phyloP scores from a whole-genome alignment of 2,113 vertebrate species.

The Labeo rohita region DNA sequence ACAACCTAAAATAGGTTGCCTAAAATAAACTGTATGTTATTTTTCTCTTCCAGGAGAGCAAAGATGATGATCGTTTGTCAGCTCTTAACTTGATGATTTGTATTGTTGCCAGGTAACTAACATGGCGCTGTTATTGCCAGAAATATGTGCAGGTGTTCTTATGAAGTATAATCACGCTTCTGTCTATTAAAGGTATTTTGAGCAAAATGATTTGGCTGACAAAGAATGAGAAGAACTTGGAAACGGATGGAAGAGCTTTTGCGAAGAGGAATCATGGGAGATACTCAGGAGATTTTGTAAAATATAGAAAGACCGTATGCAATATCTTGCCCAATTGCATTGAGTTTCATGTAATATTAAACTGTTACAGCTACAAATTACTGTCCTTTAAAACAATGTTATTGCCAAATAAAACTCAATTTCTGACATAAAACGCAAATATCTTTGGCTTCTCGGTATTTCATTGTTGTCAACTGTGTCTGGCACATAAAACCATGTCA shows the following conservation, averaged over 20 bases:
- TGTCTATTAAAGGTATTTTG: conserved; percentile 86
- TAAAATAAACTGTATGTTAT: conserved; percentile 9
- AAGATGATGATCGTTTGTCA: conserved; percentile 87
- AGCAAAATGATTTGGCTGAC: conserved; percentile 93
- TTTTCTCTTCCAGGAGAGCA: conserved; percentile 78
- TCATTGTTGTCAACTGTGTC: not conserved
- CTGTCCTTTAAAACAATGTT: not conserved
- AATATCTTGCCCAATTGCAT: not conserved
- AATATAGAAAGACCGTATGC: not conserved
- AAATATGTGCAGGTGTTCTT: not conserved
- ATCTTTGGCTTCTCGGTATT: not conserved
- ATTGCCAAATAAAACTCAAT: not conserved
- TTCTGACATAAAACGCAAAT: not conserved
- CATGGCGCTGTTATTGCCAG: not conserved
- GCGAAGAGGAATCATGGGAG: not conserved
- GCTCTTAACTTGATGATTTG: conserved; percentile 95
- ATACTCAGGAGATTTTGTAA: not conserved
- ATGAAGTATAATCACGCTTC: not conserved
- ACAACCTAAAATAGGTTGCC: conserved; percentile 6
- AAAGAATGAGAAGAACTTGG: conserved; percentile 66
- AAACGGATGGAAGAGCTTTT: not conserved
- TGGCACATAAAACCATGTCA: not conserved
- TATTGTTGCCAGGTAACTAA: conserved; percentile 91
- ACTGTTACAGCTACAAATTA: not conserved
- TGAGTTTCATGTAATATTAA: not conserved